phyloP scores from a whole-genome alignment of 2,113 vertebrate species.

The Mormyrus iriodes region DNA sequence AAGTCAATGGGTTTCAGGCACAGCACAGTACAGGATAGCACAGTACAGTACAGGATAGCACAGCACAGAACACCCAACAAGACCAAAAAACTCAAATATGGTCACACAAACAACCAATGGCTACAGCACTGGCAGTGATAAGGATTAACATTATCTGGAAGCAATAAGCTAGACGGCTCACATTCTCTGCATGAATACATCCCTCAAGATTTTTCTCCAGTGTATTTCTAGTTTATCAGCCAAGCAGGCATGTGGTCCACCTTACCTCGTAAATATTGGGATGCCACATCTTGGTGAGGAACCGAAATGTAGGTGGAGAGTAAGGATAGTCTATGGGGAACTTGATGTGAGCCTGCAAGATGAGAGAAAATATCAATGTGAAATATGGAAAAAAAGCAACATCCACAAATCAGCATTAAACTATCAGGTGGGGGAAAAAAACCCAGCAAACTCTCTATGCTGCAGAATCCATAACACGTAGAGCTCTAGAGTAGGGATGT shows the following conservation, averaged over 20 bases:
- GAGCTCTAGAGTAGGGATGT: background rate
- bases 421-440: background rate
- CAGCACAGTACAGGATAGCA: background rate
- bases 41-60: no score
- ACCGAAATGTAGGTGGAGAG: slow-evolving; percentile 95
- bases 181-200: background rate
- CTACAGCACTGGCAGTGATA: background rate
- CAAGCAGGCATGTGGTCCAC: background rate
- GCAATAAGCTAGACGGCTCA: background rate
- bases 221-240: background rate
- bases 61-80: background rate
- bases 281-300: slow-evolving; percentile 99
- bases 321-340: slow-evolving; percentile 98
- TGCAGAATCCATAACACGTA: background rate
- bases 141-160: background rate
- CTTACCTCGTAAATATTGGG: slow-evolving; percentile 98
- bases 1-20: background rate
- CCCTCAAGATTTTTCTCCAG: background rate
- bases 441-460: background rate
- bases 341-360: slow-evolving; percentile 88
- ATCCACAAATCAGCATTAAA: background rate
- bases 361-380: background rate
- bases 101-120: background rate
- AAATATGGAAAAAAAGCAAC: background rate
- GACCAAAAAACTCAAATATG: background rate